Evolutionary conservation across 2,113 vertebrate genomes (phyloP).

Genomic region (Labeo rohita): DNA sequence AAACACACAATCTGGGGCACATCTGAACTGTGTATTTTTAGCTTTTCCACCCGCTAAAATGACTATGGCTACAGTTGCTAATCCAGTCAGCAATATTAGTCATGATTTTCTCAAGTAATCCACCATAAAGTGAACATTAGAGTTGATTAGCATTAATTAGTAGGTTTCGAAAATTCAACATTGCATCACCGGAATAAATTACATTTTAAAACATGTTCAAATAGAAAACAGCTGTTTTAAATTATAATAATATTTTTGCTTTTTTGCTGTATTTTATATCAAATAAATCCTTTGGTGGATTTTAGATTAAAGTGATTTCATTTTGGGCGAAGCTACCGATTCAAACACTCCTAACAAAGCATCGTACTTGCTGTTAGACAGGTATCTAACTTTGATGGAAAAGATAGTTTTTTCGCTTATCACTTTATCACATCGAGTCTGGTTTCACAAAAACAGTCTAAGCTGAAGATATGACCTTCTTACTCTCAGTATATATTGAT

Average conservation of each 20-base stretch:
- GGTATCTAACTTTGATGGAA: not conserved
- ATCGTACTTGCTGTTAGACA: not conserved
- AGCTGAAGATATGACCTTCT: not conserved
- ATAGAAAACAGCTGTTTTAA: not conserved
- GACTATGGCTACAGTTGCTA: not conserved
- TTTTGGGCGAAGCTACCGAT: not conserved
- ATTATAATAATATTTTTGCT: not conserved
- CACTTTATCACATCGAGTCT: not conserved
- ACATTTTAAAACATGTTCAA: not conserved
- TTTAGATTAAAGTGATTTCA: not conserved
- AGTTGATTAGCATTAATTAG: not conserved
- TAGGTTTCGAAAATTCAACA: not conserved
- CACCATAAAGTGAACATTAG: not conserved
- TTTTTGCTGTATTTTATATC: not conserved
- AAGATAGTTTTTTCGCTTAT: not conserved
- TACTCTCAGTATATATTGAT: not conserved
- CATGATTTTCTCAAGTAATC: not conserved
- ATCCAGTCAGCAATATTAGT: slow-evolving; percentile 1
- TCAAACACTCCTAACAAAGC: not conserved
- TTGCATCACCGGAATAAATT: not conserved
- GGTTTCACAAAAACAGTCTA: not conserved
- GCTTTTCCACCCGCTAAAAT: slow-evolving; percentile 41
- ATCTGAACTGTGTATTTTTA: slow-evolving; percentile 35
- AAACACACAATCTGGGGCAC: slow-evolving; percentile 3
- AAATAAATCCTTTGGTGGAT: not conserved